Conservation (phyloP, 2,888 invertebrate genomes). For the Agrochola circellaris region DNA sequence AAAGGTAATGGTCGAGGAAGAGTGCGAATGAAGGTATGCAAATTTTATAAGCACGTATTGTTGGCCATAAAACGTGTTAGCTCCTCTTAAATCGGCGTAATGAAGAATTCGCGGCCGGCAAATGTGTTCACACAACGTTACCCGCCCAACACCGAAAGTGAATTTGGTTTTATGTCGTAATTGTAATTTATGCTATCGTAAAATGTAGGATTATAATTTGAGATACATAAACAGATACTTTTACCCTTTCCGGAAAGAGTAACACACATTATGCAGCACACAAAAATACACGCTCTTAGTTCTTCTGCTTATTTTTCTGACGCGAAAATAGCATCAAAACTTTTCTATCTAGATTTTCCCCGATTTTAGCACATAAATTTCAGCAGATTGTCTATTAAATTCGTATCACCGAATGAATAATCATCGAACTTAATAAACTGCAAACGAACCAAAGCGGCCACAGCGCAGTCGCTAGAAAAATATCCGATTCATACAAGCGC, state of each 20-base stretch:
- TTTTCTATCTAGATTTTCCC: neutral
- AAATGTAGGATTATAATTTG: slow-evolving; percentile 60
- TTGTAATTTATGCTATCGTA: slow-evolving; percentile 77
- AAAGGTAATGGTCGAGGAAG: slow-evolving; percentile 90
- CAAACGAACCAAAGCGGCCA: slow-evolving; percentile 50
- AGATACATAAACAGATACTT: slow-evolving; percentile 34
- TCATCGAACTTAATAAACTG: slow-evolving; percentile 45
- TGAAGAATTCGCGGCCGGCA: slow-evolving; percentile 80
- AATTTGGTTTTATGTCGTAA: slow-evolving; percentile 79
- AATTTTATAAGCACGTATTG: slow-evolving; percentile 89
- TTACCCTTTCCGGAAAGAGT: slow-evolving; percentile 46
- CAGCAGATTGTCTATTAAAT: slow-evolving; percentile 22
- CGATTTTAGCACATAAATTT: neutral
- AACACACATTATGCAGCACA: slow-evolving; percentile 1
- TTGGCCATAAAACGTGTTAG: slow-evolving; percentile 83
- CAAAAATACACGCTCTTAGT: slow-evolving; percentile 5
- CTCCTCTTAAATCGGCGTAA: slow-evolving; percentile 79
- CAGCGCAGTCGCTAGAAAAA: slow-evolving; percentile 64
- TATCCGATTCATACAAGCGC: slow-evolving; percentile 63
- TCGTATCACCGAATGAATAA: slow-evolving; percentile 27
- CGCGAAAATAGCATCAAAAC: neutral
- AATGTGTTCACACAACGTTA: slow-evolving; percentile 73
- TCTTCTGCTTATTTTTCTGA: slow-evolving; percentile 17
- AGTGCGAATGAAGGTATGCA: slow-evolving; percentile 90
- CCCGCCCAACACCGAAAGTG: slow-evolving; percentile 74